These are phyloP conservation scores for Gambusia holbrooki DNA, from an alignment of 2,113 vertebrate species.

Conservation along the genomic window DNA sequence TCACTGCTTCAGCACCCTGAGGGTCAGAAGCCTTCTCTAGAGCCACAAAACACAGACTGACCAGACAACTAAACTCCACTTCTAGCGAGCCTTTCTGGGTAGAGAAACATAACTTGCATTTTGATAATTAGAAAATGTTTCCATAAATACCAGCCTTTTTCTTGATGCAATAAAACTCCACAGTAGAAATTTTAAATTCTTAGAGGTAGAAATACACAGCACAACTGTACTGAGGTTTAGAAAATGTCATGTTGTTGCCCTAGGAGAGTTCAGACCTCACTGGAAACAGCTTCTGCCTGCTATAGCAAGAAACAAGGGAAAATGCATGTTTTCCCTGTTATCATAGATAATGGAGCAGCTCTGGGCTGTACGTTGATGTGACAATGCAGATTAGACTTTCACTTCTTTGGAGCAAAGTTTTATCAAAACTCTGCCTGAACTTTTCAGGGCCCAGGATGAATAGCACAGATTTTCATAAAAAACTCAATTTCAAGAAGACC, in stretches of 20 bases:
- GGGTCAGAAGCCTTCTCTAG: too few species aligned
- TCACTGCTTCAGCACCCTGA: too few species aligned
- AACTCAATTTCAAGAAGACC: slow-evolving; percentile 38
- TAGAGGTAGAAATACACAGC: slow-evolving; percentile 42
- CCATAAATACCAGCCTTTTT: slow-evolving; percentile 35
- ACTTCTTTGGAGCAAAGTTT: slow-evolving; percentile 50
- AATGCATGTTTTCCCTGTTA: slow-evolving; percentile 60
- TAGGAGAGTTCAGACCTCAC: slow-evolving; percentile 58
- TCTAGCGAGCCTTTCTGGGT: slow-evolving; percentile 34
- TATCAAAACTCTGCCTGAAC: slow-evolving; percentile 47
- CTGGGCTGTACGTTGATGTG: slow-evolving; percentile 58
- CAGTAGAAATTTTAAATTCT: slow-evolving; percentile 29
- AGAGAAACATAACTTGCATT: slow-evolving; percentile 51
- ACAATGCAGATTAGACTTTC: slow-evolving; percentile 66
- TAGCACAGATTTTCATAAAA: slow-evolving; percentile 37
- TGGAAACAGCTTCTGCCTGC: slow-evolving; percentile 51
- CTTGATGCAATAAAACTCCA: slow-evolving; percentile 33
- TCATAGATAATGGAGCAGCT: slow-evolving; percentile 71
- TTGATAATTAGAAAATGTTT: slow-evolving; percentile 45
- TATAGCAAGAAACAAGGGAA: slow-evolving; percentile 52
- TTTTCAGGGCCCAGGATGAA: slow-evolving; percentile 43
- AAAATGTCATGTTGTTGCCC: slow-evolving; percentile 56
- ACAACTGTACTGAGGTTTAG: slow-evolving; percentile 41
- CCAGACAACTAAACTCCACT: neutral
- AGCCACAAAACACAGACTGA: too few species aligned